Base-by-base conservation (phyloP, 2,797 vertebrate genomes). In the Spinibarbus caldwelli region DNA sequence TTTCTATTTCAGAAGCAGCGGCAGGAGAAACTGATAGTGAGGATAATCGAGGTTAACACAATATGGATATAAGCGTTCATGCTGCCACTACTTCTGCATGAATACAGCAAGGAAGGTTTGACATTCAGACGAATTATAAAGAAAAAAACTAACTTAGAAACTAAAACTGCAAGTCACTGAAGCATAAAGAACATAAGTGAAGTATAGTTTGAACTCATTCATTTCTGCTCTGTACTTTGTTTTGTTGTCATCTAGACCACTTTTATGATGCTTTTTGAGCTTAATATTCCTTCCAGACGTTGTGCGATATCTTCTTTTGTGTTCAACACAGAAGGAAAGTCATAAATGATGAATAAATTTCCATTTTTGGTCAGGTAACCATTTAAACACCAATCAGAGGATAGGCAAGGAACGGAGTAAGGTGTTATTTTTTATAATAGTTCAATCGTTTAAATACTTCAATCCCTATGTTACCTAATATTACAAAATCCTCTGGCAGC, bases 1-100 rank as follows among this genome's bases (percentile, higher is more conserved):
- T 64, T 79, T 29, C 77, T 79, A 79, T 79, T 79, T 45, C 36
- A 64, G 21, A 62, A 64, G 57, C 77, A 31, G 57, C 2, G 2
- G 66, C 43, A 49, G 29, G 29, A 80, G 64, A 80, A 34, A 68
- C 43, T 67, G 41, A 57, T 9, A 38, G 7, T 38, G 8, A 54
- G 23, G 54, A n/a, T 1, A 11, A 34, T 34, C 4, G 52, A 54
- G 52, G 6, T 23, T 9, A 21, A 54, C 52, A 10, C 52, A 23
- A 8, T 54, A 49, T n/a, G n/a, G n/a, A n/a, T n/a, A n/a, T n/a
- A n/a, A n/a, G n/a, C n/a, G n/a, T n/a, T n/a, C 52, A 23, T 3
- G 21, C 14, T 10, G 8, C 21, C 21, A 54, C 52, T 23, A 9
- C 10, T 23, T 23, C 52, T 54, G 52, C 23, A 57, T n/a, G 23